Percentiles rank a stretch among this genome's conserved stretches.
These are phyloP conservation scores for Dolichallabes microphthalmus DNA, from an alignment of 2,113 vertebrate species.

Conservation along the genomic window DNA sequence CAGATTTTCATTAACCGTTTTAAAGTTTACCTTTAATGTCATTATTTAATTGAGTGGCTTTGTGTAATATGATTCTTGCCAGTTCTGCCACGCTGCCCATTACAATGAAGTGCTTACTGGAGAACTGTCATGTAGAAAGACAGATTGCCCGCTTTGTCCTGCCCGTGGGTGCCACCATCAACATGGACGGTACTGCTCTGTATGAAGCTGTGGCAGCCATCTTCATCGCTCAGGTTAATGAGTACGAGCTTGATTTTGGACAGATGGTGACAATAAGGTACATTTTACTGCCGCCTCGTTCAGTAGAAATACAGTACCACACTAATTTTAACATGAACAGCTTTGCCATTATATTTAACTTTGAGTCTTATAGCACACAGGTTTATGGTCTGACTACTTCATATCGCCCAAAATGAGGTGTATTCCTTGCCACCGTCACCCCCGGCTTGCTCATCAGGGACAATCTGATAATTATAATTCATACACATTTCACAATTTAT, in stretches of 20 bases:
- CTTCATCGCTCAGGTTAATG: constrained; percentile 87
- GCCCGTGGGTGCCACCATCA: constrained; percentile 85
- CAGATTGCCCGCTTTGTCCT: constrained; percentile 85
- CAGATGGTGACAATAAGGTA: constrained; percentile 88
- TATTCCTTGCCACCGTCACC: too few species aligned
- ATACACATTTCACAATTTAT: too few species aligned
- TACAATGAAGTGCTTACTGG: constrained; percentile 87
- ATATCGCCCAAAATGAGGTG: too few species aligned
- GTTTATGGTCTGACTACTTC: too few species aligned
- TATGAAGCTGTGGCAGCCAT: constrained; percentile 86
- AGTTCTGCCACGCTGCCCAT: constrained; percentile 88
- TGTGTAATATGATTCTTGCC: constrained; percentile 18
- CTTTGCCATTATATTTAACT: too few species aligned
- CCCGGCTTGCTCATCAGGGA: too few species aligned
- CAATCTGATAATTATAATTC: too few species aligned
- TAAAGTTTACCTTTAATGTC: not conserved
- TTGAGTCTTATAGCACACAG: too few species aligned
- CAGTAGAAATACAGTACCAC: too few species aligned
- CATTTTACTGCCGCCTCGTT: not conserved
- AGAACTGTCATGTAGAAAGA: constrained; percentile 82
- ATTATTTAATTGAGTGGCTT: not conserved
- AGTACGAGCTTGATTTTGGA: constrained; percentile 84
- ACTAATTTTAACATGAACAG: too few species aligned
- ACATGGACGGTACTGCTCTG: constrained; percentile 86
- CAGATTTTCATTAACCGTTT: not conserved